Evolutionary conservation across 2,113 vertebrate species (phyloP), one percentile per base, ranked within the genome.

Genomic region (Galbula dea): DNA sequence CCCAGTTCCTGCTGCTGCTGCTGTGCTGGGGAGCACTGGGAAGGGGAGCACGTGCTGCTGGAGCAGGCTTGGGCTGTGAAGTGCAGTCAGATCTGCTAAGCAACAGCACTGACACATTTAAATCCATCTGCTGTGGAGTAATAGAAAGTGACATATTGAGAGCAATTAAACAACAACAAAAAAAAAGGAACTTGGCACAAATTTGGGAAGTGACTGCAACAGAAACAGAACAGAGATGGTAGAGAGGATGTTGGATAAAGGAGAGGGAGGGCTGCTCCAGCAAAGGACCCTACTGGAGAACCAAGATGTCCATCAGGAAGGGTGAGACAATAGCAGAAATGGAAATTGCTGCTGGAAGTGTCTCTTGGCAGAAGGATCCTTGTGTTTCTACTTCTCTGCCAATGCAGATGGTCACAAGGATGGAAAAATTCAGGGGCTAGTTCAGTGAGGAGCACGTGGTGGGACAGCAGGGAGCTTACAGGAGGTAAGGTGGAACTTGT

Each of bases 141-240:
- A 96, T 94, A 73, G 41, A 39, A 86, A 92, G 94, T 95, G 96
- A 94, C 95, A 94, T 92, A 96, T 96, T 94, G 95, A 90, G 95
- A 96, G 91, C 95, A 95, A 95, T 94, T 95, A 65, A 49, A 94
- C 27, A 14, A 27, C 23, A 29, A 62, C 26, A 41, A 13, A 63
- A 83, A 69, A 23, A 39, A n/a, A 19, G 27, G 27, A 86, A 55
- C 57, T n/a, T 22, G 2, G 67, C 78, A 89, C 84, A 91, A 69
- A 94, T 95, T 90, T 93, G 88, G 91, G 89, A 90, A 95, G 63
- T 87, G 74, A 51, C 74, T 91, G 84, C 80, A 96, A 82, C 4
- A 18, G 87, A 83, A 93, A 55, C 71, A 83, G 62, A 93, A 79
- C 49, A 32, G 43, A 69, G 75, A 93, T 69, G n/a, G 89, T 83